phyloP scores from a whole-genome alignment of 2,113 vertebrate species.

The Laterallus jamaicensis region DNA sequence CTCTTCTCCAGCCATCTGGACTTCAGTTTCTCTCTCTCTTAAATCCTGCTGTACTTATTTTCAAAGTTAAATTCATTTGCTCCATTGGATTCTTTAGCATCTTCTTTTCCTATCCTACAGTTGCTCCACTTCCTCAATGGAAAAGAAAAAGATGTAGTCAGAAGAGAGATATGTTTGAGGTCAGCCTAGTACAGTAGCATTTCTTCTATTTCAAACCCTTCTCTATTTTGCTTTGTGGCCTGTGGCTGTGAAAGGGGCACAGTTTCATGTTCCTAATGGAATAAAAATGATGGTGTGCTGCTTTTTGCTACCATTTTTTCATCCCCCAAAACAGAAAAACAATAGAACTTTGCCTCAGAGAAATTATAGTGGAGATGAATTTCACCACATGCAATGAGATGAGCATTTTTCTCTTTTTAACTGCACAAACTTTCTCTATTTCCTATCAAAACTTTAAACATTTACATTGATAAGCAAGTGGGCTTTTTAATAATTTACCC shows the following conservation, averaged over 20 bases:
- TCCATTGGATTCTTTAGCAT: neutral
- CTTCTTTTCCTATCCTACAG: neutral
- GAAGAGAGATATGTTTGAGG: neutral
- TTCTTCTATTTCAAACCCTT: conserved; percentile 8
- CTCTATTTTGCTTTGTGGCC: neutral
- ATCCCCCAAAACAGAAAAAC: conserved; percentile 10
- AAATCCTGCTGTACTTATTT: neutral
- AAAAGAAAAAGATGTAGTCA: neutral
- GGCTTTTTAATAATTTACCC: conserved; percentile 74
- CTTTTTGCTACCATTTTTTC: conserved; percentile 41
- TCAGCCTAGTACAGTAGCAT: neutral
- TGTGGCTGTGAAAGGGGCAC: neutral
- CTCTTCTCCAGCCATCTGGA: neutral
- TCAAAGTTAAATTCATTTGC: neutral
- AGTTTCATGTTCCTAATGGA: neutral
- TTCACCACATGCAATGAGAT: neutral
- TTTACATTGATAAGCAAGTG: conserved; percentile 60
- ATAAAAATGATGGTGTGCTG: neutral
- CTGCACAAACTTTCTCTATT: conserved; percentile 35
- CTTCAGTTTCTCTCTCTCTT: neutral
- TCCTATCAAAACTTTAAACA: conserved; percentile 55
- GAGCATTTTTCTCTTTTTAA: neutral
- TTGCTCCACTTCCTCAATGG: neutral
- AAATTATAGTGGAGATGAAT: neutral
- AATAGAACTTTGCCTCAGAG: neutral